Evolutionary conservation across 2,888 invertebrate species (phyloP), one percentile per base, ranked within the genome.

Genomic region (Erebia epiphron): DNA sequence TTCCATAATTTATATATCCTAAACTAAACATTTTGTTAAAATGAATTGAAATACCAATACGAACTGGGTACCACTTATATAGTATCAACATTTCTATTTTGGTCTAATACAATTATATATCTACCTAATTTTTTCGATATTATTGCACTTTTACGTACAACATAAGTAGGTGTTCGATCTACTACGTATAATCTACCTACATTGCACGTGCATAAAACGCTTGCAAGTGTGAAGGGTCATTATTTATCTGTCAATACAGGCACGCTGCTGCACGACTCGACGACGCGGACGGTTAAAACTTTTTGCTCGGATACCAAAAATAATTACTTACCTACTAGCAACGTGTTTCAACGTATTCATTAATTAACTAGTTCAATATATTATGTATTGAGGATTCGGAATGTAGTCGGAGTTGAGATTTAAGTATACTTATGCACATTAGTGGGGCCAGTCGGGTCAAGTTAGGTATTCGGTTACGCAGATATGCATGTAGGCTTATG

Each of bases 241-340:
- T 62, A 13, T 46, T 62, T 62, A 62, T 49, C 5, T 49, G 14
- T 18, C 21, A 21, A 49, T 54, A 56, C 43, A 43, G 18, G 43
- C 41, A 18, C 14, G 56, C 35, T 4, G 26, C 35, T 35, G 5
- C 35, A 35, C 35, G 35, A 7, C 35, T 35, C 1, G 35, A 35
- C 35, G 35, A 21, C 56, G 18, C 13, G 49, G 26, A n/a, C 14
- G 65, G 7, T 13, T 50, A 16, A 21, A 14, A 16, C 49, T 67
- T 67, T 67, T 67, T 67, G 58, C 16, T 43, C 54, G 65, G 43
- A 65, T 43, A 16, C 54, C 18, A 8, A 56, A 65, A 65, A 67
- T 67, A 49, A 56, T 65, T 43, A 49, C 0, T 1, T 26, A 26
- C 35, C 14, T 26, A 13, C 67, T 41, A 26, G n/a, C 46, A 67